phyloP scores from a whole-genome alignment of 1,140 invertebrate genomes.

The Lordiphosa stackelbergi region DNA sequence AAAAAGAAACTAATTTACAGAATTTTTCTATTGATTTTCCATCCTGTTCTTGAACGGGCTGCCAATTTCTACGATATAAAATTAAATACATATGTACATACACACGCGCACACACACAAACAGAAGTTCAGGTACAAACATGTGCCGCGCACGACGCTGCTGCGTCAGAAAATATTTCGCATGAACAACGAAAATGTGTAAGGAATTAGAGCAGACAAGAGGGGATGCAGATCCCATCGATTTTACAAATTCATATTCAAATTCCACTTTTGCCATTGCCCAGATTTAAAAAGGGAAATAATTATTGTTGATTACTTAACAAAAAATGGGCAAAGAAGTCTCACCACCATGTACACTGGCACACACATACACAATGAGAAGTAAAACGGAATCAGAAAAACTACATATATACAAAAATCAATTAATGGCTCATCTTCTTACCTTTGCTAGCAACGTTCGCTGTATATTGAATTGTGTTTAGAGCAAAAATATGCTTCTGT shows the following conservation, averaged over 20 bases:
- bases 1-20: constrained; percentile 20
- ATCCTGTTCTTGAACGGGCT: constrained; percentile 19
- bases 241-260: constrained; percentile 39
- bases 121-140: constrained; percentile 25
- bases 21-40: constrained; percentile 28
- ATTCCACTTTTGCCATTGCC: background rate
- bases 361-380: constrained; percentile 4
- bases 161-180: constrained; percentile 38
- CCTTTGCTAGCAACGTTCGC: constrained; percentile 35
- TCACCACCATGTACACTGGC: constrained; percentile 43
- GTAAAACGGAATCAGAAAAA: constrained; percentile 30
- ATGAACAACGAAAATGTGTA: constrained; percentile 4
- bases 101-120: constrained; percentile 8
- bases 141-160: constrained; percentile 41
- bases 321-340: constrained; percentile 33
- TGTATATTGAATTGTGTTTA: constrained; percentile 30
- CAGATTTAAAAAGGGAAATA: constrained; percentile 10
- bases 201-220: constrained; percentile 6
- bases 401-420: background rate
- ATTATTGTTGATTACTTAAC: constrained; percentile 62
- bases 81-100: constrained; percentile 9
- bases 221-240: constrained; percentile 36
- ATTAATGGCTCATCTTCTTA: constrained; percentile 17
- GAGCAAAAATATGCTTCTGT: constrained; percentile 28
- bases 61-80: constrained; percentile 15